phyloP scores from a whole-genome alignment of 2,888 invertebrate genomes.

The Argyra leucocephala region DNA sequence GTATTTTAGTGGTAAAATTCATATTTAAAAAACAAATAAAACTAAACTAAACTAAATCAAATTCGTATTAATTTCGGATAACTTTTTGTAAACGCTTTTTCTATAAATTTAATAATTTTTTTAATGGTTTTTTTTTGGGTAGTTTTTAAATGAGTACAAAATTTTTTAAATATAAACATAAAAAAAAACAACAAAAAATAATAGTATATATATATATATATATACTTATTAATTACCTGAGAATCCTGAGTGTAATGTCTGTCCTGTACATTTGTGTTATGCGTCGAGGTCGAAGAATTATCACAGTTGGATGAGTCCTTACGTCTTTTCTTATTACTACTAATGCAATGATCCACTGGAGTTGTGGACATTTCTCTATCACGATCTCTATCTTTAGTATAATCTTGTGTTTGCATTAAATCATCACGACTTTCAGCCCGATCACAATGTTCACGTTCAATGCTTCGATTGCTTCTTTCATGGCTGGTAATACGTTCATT shows the following conservation, averaged over 20 bases:
- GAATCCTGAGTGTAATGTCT: conserved; percentile 56
- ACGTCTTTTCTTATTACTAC: conserved; percentile 50
- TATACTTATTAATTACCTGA: conserved; percentile 46
- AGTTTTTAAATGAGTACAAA: too few species aligned
- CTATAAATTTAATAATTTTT: too few species aligned
- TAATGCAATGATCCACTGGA: conserved; percentile 45
- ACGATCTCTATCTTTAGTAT: conserved; percentile 48
- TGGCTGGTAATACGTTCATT: conserved; percentile 33
- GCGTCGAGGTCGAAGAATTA: conserved; percentile 52
- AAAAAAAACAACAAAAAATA: too few species aligned
- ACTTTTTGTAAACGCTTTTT: too few species aligned
- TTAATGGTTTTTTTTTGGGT: too few species aligned
- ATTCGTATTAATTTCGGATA: too few species aligned
- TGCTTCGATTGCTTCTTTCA: conserved; percentile 34
- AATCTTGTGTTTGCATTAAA: conserved; percentile 40
- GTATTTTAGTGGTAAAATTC: too few species aligned
- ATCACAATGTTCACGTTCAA: conserved; percentile 25
- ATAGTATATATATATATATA: neutral
- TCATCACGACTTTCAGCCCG: conserved; percentile 42
- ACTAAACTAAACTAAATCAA: too few species aligned
- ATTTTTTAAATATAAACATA: too few species aligned
- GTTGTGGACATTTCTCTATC: conserved; percentile 49
- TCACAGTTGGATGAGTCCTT: conserved; percentile 56
- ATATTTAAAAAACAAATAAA: too few species aligned
- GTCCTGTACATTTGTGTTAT: conserved; percentile 48